Evolutionary conservation across 2,113 vertebrate genomes (phyloP), one percentile per base, ranked within the genome.

Genomic region (Ancistrus triradiatus): DNA sequence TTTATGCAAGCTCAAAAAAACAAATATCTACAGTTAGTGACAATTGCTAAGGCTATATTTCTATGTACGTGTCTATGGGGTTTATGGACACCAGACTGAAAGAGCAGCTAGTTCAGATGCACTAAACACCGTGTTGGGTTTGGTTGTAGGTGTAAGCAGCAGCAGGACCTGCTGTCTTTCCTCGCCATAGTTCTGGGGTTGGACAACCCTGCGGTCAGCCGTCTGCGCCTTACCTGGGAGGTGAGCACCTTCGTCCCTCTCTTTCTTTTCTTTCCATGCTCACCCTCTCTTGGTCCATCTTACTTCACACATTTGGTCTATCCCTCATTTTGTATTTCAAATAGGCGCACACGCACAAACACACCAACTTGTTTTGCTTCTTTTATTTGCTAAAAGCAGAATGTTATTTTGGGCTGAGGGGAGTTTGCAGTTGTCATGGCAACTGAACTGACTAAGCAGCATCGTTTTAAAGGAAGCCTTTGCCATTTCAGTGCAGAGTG

Each of bases 131-230:
- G 14, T 66, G 48, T 22, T 56, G 13, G 59, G 21, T 24, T 74
- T 55, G 68, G 15, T 70, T 51, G 28, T 80, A 98, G 95, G 46
- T 98, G 94, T 75, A 98, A 97, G 74, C 94, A 97, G 86, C 94
- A 97, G 85, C 95, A 98, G 86, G 93, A 98, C 84, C 87, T 98
- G 77, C 86, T 97, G 69, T 94, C 95, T 1, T 97, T 98, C 86
- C 93, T 94, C 1, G 92, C 95, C 0, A 86, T 98, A 75, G 80
- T 97, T 72, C 89, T 98, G 76, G 95, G 95, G 15, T 77, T 97
- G 77, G 93, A 95, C 77, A 97, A 98, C 22, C 92, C 94, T 0
- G 93, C 94, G 0, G 78, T 97, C 75, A 93, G 90, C 81, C 87
- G 94, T 55, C 86, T 97, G 35, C 80, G 94, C 47, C 91, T 97